phyloP scores from a whole-genome alignment of 2,113 vertebrate genomes.

The Rhinolophus ferrumequinum region DNA sequence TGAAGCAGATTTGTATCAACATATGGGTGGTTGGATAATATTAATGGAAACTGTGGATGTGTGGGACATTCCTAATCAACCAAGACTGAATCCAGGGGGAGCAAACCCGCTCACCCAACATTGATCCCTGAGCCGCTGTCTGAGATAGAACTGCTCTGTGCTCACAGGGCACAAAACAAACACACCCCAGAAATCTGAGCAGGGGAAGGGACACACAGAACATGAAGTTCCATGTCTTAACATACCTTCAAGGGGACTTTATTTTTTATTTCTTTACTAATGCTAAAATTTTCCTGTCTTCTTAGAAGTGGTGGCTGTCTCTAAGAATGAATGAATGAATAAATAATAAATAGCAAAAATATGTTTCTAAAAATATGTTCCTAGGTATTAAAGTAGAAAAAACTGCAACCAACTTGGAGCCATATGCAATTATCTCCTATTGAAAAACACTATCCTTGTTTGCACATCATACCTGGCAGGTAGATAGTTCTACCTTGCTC shows the following conservation, averaged over 20 bases:
- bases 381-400: neutral
- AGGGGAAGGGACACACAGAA: neutral
- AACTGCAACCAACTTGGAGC: neutral
- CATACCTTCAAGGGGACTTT: neutral
- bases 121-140: neutral
- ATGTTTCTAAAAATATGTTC: neutral
- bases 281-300: neutral
- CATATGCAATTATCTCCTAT: neutral
- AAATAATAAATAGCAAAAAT: neutral
- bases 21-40: neutral
- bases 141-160: neutral
- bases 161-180: neutral
- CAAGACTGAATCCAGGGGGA: neutral
- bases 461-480: neutral
- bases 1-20: neutral
- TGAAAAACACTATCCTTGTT: neutral
- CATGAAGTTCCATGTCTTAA: neutral
- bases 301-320: neutral
- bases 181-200: neutral
- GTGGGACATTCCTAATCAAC: neutral
- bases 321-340: neutral
- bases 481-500: neutral
- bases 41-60: neutral
- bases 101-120: neutral
- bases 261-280: neutral